A percentile compares a stretch with the other conserved stretches of the same genome.
phyloP scores from a whole-genome alignment of 2,888 invertebrate genomes.

The Orthonevra nobilis region DNA sequence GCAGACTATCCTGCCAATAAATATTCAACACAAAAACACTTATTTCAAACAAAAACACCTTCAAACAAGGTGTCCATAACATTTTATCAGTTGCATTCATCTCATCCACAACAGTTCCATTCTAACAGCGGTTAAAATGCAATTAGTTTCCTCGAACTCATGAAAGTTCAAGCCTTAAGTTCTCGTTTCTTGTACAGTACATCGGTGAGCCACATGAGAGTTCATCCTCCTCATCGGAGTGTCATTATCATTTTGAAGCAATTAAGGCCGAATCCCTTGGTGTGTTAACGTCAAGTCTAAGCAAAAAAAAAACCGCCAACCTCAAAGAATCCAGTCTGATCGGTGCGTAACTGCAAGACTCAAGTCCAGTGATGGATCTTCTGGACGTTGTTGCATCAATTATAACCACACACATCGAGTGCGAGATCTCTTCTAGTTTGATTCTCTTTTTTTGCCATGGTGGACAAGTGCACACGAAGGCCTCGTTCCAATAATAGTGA shows the following conservation, averaged over 20 bases:
- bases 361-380: slow-evolving; percentile 40
- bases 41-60: too few relatives aligned
- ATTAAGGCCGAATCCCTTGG: slow-evolving; percentile 48
- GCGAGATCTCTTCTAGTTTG: too few relatives aligned
- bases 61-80: too few relatives aligned
- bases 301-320: background rate
- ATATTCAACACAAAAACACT: too few relatives aligned
- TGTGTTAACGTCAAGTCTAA: background rate
- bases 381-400: background rate
- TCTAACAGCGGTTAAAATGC: slow-evolving; percentile 49
- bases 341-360: slow-evolving; percentile 19
- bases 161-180: slow-evolving; percentile 29
- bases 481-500: slow-evolving; percentile 67
- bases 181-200: background rate
- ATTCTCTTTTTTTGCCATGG: too few relatives aligned
- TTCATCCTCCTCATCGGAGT: background rate
- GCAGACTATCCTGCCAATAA: too few relatives aligned
- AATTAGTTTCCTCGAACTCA: slow-evolving; percentile 61
- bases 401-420: too few relatives aligned
- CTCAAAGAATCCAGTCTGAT: slow-evolving; percentile 52
- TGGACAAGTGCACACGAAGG: slow-evolving; percentile 54
- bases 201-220: slow-evolving; percentile 9
- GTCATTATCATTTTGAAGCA: slow-evolving; percentile 56
- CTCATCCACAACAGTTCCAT: too few relatives aligned
- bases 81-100: too few relatives aligned